These are phyloP conservation scores for Vulpes ferrilata DNA, from an alignment of 2,113 vertebrate species.

Conservation along the genomic window DNA sequence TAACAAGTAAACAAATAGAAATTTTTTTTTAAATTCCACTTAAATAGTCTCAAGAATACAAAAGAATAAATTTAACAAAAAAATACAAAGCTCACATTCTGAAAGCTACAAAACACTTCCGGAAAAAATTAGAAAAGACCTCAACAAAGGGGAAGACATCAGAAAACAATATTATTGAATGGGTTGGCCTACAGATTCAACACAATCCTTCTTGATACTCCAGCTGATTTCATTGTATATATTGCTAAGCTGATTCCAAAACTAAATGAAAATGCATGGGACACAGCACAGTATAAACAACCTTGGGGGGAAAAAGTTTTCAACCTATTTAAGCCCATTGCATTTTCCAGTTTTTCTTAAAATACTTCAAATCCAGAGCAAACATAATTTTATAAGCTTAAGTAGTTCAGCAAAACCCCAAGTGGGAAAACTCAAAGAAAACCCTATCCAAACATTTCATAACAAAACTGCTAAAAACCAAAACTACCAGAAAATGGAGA, in stretches of 20 bases:
- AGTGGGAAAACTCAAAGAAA: not conserved
- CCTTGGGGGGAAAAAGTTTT: not conserved
- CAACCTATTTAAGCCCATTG: not conserved
- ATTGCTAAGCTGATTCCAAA: not conserved
- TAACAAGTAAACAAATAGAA: not conserved
- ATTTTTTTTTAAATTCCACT: not conserved
- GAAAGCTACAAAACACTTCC: not conserved
- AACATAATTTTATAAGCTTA: not conserved
- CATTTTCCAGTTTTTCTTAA: not conserved
- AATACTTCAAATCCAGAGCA: not conserved
- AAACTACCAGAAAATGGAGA: not conserved
- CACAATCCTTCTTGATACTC: not conserved
- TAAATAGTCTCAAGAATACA: not conserved
- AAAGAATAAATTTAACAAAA: not conserved
- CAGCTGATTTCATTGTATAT: not conserved
- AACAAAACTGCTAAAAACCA: not conserved
- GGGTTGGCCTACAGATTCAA: not conserved
- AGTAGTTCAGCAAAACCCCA: not conserved
- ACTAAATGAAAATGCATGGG: not conserved
- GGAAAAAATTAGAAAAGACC: not conserved
- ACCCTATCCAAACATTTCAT: not conserved
- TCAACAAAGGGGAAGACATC: not conserved
- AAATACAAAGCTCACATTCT: not conserved
- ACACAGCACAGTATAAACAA: not conserved
- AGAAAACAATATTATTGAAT: not conserved